Evolutionary conservation across 2,797 vertebrate genomes (phyloP), one percentile per base, ranked within the genome.

Genomic region (Ptychobarbus kaznakovi): DNA sequence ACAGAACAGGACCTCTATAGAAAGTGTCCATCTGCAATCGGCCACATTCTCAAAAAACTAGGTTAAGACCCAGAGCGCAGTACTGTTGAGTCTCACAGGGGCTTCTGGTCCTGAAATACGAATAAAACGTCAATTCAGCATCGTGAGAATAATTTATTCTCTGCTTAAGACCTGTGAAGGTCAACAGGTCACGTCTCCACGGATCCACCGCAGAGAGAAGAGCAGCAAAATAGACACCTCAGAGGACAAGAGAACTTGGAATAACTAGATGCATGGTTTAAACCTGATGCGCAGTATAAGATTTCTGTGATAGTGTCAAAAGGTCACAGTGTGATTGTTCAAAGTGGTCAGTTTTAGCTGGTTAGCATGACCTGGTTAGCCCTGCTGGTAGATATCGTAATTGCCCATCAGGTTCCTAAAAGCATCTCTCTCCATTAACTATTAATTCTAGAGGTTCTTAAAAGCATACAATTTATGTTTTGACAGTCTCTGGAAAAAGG

Each of bases 101-200:
- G 40, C 13, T 74, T 12, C 63, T 42, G 28, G 44, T 73, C 51
- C 3, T 53, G 46, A 20, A 86, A 73, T 58, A 53, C 58, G 58
- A 80, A 75, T 44, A 83, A 80, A 85, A 53, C 1, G 8, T 70
- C 69, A 63, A 80, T 58, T 87, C 80, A 83, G 83, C 80, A 89
- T 58, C 81, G 81, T 38, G 44, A 66, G 22, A 76, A 49, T 53
- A 46, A 16, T 40, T 61, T 63, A 16, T 75, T 42, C 35, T 81
- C n/a, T 81, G 56, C 25, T n/a, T 70, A 63, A 28, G n/a, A 82
- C 80, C 3, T 0, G 2, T 42, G 9, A 49, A 65, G 74, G 56
- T 86, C 81, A 73, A 63, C 28, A 22, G 70, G 46, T 49, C 75
- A 58, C 25, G 12, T 68, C 38, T n/a, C 63, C 10, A 40, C 2